These are phyloP conservation scores for Cichlasoma orientale DNA, from an alignment of 2,797 vertebrate genomes.

Conservation along the genomic window DNA sequence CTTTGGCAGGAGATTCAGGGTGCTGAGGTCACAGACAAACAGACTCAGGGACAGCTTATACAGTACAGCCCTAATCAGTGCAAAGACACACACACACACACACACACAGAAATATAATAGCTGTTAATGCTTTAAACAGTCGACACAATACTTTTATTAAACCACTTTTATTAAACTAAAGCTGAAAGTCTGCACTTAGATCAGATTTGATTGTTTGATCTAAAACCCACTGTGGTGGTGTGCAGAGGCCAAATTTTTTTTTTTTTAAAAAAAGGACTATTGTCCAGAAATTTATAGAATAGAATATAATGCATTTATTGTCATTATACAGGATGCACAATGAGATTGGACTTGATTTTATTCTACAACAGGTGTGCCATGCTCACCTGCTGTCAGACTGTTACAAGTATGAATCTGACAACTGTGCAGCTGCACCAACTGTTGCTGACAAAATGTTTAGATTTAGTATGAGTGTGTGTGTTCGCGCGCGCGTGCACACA, in stretches of 20 bases:
- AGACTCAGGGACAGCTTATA: too few species aligned
- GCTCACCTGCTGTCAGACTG: not conserved
- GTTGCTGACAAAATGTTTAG: rapidly evolving
- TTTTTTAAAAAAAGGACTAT: not conserved
- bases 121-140: too few species aligned
- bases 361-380: not conserved
- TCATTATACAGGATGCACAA: too few species aligned
- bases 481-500: not conserved
- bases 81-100: too few species aligned
- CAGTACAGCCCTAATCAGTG: too few species aligned
- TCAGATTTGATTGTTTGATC: not conserved
- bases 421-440: not conserved
- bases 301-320: too few species aligned
- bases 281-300: not conserved
- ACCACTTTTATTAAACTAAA: not conserved
- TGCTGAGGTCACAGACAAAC: too few species aligned
- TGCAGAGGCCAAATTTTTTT: rapidly evolving
- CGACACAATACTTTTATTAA: not conserved
- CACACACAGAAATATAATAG: too few species aligned
- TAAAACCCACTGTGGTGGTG: rapidly evolving
- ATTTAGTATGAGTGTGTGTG: not conserved
- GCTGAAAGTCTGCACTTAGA: not conserved
- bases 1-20: too few species aligned
- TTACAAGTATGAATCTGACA: not conserved
- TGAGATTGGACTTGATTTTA: not conserved